Conservation (phyloP, 2,113 vertebrate genomes). For the Talpa occidentalis region DNA sequence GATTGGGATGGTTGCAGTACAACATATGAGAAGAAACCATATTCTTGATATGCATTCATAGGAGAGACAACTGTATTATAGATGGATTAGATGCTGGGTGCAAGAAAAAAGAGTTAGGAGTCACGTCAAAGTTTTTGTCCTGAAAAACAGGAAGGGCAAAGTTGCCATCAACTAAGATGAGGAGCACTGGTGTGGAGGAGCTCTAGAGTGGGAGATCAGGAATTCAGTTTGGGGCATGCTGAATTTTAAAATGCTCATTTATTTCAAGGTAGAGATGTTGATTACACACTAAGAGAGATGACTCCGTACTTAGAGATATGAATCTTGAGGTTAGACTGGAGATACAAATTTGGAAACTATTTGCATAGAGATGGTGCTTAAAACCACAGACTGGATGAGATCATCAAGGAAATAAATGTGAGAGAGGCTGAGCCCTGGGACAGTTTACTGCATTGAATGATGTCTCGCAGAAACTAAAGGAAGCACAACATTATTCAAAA, state of each 20-base stretch:
- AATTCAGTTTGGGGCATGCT: background rate
- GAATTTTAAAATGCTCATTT: background rate
- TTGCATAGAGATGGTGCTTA: background rate
- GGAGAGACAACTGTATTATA: background rate
- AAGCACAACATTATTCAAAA: background rate
- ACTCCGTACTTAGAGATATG: background rate
- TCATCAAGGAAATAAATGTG: background rate
- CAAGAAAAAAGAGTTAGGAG: background rate
- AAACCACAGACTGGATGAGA: background rate
- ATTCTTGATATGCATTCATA: background rate
- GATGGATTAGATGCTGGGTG: background rate
- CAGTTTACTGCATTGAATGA: background rate
- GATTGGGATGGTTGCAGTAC: background rate
- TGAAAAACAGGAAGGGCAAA: background rate
- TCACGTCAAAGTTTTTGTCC: background rate
- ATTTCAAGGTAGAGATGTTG: background rate
- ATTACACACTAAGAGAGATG: background rate
- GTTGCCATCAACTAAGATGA: no score
- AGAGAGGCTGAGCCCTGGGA: background rate
- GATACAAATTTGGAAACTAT: background rate
- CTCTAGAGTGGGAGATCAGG: background rate
- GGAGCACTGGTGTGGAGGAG: background rate
- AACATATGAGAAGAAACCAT: background rate
- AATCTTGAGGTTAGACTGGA: background rate
- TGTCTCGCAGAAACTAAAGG: background rate